Percentiles rank a stretch among this genome's conserved stretches.
Conservation (phyloP, 2,888 invertebrate species). For the Neuroscelio doddi region DNA sequence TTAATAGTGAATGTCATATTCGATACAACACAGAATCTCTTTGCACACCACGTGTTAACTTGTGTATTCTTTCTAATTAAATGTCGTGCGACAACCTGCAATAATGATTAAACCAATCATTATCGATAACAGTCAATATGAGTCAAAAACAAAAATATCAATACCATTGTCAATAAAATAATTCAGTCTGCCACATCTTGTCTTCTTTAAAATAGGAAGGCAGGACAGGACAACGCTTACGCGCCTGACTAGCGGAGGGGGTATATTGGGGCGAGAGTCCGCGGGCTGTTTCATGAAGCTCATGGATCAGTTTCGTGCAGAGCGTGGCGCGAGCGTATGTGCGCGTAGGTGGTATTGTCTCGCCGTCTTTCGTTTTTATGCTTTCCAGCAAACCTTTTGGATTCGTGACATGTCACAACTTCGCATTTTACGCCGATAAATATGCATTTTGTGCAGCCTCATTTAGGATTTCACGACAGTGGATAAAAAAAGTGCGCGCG, state of each 20-base stretch:
- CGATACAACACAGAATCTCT: too few relatives aligned
- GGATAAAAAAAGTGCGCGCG: not conserved
- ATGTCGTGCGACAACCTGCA: too few relatives aligned
- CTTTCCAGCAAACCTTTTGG: not conserved
- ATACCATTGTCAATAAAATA: too few relatives aligned
- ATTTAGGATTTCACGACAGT: not conserved
- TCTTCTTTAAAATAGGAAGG: not conserved
- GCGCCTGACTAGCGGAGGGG: constrained; percentile 25
- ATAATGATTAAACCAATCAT: too few relatives aligned
- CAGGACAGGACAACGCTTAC: not conserved
- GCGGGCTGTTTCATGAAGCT: constrained; percentile 23
- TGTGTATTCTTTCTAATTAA: too few relatives aligned
- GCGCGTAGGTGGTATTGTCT: not conserved
- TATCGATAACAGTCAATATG: too few relatives aligned
- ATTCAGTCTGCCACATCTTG: too few relatives aligned
- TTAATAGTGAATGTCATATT: too few relatives aligned
- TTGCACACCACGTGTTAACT: too few relatives aligned
- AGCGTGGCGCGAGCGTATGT: constrained; percentile 51
- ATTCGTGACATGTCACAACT: not conserved
- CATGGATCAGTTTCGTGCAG: constrained; percentile 63
- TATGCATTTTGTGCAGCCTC: not conserved
- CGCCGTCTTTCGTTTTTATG: constrained; percentile 14
- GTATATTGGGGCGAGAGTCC: constrained; percentile 33
- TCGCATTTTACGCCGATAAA: too few relatives aligned
- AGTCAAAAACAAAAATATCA: too few relatives aligned